Percentiles rank a stretch among this genome's conserved stretches.
Evolutionary conservation across 2,888 invertebrate species (phyloP).

Genomic region (Troilus luridus): DNA sequence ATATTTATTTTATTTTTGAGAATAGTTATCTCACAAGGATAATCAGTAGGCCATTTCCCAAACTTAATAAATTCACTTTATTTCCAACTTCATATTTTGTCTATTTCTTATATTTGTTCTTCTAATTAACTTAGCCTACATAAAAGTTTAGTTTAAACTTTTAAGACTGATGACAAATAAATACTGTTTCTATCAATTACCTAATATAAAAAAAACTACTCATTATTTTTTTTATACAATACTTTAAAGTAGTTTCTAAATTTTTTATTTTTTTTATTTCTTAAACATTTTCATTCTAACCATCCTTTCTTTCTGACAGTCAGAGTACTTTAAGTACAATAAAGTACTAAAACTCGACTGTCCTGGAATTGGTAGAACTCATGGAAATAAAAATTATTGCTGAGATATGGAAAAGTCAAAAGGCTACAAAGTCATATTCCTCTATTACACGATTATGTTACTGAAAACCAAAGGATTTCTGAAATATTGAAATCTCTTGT

Average conservation of each 20-base stretch:
- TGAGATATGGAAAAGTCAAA: not conserved
- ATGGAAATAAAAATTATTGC: no score
- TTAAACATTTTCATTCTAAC: not conserved
- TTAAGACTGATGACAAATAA: not conserved
- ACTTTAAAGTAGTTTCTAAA: not conserved
- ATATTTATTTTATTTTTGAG: not conserved
- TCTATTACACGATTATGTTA: slow-evolving; percentile 1
- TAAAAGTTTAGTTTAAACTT: not conserved
- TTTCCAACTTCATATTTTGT: not conserved
- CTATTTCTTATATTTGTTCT: not conserved
- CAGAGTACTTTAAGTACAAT: slow-evolving; percentile 59
- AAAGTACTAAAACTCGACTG: slow-evolving; percentile 59
- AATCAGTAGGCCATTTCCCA: not conserved
- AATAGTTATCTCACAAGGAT: not conserved
- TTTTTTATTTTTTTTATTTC: not conserved
- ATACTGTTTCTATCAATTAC: not conserved
- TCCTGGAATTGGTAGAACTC: not conserved
- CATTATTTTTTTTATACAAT: not conserved
- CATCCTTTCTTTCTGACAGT: slow-evolving; percentile 12
- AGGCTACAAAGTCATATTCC: not conserved
- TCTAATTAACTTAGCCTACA: not conserved
- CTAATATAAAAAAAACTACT: not conserved
- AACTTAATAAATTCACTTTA: not conserved
- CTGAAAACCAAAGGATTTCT: slow-evolving; percentile 55
- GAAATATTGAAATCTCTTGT: slow-evolving; percentile 53